These are phyloP conservation scores for Uropetala carovei DNA, from an alignment of 2,888 invertebrate genomes.

Conservation along the genomic window DNA sequence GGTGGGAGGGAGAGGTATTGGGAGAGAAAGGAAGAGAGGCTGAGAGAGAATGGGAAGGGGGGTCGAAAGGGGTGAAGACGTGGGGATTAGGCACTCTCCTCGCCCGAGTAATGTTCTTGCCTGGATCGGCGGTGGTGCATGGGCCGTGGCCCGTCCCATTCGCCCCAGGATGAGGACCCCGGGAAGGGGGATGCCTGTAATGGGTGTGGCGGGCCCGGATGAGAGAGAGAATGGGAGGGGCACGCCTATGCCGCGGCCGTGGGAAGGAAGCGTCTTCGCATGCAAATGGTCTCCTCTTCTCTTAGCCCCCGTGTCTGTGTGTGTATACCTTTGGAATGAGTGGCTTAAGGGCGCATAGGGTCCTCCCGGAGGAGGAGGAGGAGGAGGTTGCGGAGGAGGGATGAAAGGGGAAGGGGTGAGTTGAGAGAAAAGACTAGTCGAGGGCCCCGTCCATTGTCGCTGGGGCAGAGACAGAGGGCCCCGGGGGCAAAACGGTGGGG, in stretches of 20 bases:
- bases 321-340: conserved; percentile 61
- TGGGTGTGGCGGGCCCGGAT: conserved; percentile 45
- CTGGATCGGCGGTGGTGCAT: background rate
- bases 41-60: background rate
- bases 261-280: conserved; percentile 61
- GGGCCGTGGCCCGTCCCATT: background rate
- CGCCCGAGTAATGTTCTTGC: conserved; percentile 19
- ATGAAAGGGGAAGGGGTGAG: no score
- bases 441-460: conserved; percentile 39
- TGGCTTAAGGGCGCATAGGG: conserved; percentile 54
- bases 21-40: background rate
- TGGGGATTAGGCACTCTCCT: conserved; percentile 14
- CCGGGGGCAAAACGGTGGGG: conserved; percentile 54
- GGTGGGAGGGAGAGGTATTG: background rate
- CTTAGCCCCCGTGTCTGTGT: conserved; percentile 50
- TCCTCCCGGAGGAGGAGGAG: background rate
- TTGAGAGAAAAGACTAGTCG: conserved; percentile 50
- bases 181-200: conserved; percentile 10
- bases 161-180: background rate
- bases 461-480: conserved; percentile 59
- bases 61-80: conserved; percentile 12
- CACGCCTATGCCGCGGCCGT: conserved; percentile 18
- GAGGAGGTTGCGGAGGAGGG: conserved; percentile 31
- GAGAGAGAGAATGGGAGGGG: conserved; percentile 7
- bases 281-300: conserved; percentile 61